These are phyloP conservation scores for Euwallacea similis DNA, from an alignment of 1,140 invertebrate genomes.

Conservation along the genomic window DNA sequence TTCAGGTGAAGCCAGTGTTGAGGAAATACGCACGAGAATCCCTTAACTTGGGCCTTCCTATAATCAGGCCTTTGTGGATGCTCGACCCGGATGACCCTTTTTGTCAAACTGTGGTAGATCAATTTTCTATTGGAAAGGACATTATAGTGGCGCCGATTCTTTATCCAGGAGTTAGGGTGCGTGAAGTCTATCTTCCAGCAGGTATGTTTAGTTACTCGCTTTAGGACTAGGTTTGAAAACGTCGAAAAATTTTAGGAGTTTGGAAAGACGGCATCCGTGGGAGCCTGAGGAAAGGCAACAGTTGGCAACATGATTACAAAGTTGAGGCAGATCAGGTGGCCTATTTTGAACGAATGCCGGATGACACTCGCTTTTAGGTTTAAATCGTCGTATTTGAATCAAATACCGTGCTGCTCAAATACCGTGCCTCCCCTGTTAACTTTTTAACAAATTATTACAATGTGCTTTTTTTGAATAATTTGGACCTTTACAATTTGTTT, in stretches of 20 bases:
- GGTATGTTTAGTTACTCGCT: constrained; percentile 47
- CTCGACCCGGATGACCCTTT: constrained; percentile 78
- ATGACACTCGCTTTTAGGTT: constrained; percentile 61
- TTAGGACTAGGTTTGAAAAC: neutral
- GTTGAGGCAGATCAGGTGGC: constrained; percentile 79
- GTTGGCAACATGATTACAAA: constrained; percentile 86
- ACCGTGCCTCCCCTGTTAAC: too few species aligned
- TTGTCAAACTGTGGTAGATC: constrained; percentile 77
- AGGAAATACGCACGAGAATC: constrained; percentile 75
- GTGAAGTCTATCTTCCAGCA: constrained; percentile 79
- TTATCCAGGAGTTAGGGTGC: constrained; percentile 55
- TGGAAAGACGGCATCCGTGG: constrained; percentile 90
- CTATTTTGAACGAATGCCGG: constrained; percentile 82
- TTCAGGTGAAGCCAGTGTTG: constrained; percentile 70
- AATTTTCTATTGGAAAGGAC: constrained; percentile 90
- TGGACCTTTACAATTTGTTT: neutral
- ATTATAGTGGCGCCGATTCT: constrained; percentile 90
- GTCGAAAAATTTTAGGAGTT: constrained; percentile 56
- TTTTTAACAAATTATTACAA: too few species aligned
- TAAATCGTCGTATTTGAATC: too few species aligned
- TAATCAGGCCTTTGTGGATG: constrained; percentile 92
- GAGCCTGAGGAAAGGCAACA: constrained; percentile 79
- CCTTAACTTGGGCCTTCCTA: constrained; percentile 75
- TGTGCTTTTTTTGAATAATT: neutral
- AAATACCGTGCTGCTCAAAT: too few species aligned